Evolutionary conservation across 1,140 invertebrate species (phyloP), one percentile per base, ranked within the genome.

Genomic region (Lucilia sericata): DNA sequence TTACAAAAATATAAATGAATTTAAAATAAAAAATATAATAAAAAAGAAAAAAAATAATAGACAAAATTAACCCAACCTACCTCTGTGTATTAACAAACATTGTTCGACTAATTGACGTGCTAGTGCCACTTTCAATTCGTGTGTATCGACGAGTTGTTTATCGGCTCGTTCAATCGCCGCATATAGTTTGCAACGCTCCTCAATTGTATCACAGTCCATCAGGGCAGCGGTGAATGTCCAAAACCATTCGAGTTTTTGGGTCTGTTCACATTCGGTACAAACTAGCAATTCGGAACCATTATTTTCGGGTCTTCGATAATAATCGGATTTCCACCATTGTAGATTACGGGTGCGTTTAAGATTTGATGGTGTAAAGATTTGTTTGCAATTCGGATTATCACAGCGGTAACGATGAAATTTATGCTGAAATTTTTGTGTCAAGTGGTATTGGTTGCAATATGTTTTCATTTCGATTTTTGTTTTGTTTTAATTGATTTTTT

Each of bases 331-430:
- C 87, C 87, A 88, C 87, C 87, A 88, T 36, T 86, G 86, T n/a
- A 88, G 82, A 74, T 87, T 88, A 21, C 86, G 84, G 21, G 87
- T 86, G 83, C 86, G 81, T 51, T 86, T 86, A 12, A 82, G 74
- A 55, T 86, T 81, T 19, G 86, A 85, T 19, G 87, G 87, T 47
- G 86, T 87, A n/a, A 88, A 88, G 74, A 88, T 87, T 86, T 88
- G 86, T 86, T 85, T 87, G 84, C 87, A 88, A 78, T 87, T 87
- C 12, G 87, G 87, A 85, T 88, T 88, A 88, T 88, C 87, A 88
- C 87, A 88, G 87, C 87, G 87, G 83, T 88, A 88, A 85, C 87
- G 87, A 88, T 88, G 87, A 84, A 88, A 88, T 84, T 88, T 88
- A 74, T 87, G 85, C 87, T 88, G 75, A 2, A 85, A 84, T 30